Percentiles rank a stretch among this genome's conserved stretches.
phyloP scores from a whole-genome alignment of 2,888 invertebrate genomes.

The Nomada goodeniana region DNA sequence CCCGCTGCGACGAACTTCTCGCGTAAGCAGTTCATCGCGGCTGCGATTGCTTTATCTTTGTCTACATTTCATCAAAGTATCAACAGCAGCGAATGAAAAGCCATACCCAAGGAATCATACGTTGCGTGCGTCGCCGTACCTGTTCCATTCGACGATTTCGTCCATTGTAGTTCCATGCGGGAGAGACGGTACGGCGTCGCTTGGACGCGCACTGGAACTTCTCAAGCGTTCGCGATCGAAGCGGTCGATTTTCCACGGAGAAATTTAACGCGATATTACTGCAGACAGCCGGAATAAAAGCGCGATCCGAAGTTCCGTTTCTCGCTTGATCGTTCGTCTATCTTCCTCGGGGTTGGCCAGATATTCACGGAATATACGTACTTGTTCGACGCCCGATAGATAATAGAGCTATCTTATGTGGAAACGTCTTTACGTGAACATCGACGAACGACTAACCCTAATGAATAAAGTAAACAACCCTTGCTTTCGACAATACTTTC shows the following conservation, averaged over 20 bases:
- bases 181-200: conserved; percentile 14
- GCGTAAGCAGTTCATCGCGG: conserved; percentile 17
- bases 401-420: not conserved
- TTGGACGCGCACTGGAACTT: conserved; percentile 5
- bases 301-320: not conserved
- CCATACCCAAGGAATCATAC: conserved; percentile 18
- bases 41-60: conserved; percentile 41
- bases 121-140: not conserved
- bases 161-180: conserved; percentile 15
- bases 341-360: not conserved
- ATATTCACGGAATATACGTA: not conserved
- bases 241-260: conserved; percentile 13
- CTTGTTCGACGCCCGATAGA: too few relatives aligned
- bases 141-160: conserved; percentile 9
- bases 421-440: not conserved
- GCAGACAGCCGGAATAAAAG: not conserved
- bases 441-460: not conserved
- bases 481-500: not conserved
- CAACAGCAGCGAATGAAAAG: conserved; percentile 16
- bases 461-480: conserved; percentile 3
- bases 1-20: conserved; percentile 43
- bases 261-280: conserved; percentile 48
- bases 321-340: not conserved
- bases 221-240: not conserved
- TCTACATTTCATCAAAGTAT: conserved; percentile 53